A percentile compares a stretch with the other conserved stretches of the same genome.
Conservation (phyloP, 1,140 invertebrate genomes). For the Dryas iulia region DNA sequence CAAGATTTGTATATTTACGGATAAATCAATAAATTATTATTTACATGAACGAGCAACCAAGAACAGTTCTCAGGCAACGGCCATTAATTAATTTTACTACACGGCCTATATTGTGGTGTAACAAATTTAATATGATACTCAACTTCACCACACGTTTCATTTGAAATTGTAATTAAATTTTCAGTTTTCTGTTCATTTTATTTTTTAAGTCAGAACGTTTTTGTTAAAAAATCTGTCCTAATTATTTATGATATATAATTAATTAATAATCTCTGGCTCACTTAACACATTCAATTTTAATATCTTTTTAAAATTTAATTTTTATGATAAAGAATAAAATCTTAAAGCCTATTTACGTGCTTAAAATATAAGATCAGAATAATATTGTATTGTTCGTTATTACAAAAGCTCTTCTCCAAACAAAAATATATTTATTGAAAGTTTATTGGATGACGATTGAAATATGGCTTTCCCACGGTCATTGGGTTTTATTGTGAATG, state of each 20-base stretch:
- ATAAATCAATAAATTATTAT: slow-evolving; percentile 1
- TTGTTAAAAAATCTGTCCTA: too few relatives aligned
- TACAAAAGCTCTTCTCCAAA: slow-evolving; percentile 1
- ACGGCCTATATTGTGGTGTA: not conserved
- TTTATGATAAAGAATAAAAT: not conserved
- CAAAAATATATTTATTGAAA: slow-evolving; percentile 14
- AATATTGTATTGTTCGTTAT: not conserved
- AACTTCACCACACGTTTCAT: not conserved
- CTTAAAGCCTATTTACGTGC: not conserved
- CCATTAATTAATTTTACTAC: slow-evolving; percentile 6
- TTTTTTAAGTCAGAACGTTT: too few relatives aligned
- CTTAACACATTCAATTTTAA: too few relatives aligned
- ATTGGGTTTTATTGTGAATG: slow-evolving; percentile 23
- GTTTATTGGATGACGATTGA: slow-evolving; percentile 19
- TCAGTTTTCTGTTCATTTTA: not conserved
- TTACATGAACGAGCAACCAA: not conserved
- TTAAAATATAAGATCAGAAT: not conserved
- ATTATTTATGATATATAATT: too few relatives aligned
- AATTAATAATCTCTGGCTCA: too few relatives aligned
- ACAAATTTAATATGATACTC: slow-evolving; percentile 3
- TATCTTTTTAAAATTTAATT: too few relatives aligned
- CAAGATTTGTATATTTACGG: not conserved
- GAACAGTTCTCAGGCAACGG: not conserved
- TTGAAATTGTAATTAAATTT: not conserved
- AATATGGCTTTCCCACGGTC: slow-evolving; percentile 18